Evolutionary conservation across 2,113 vertebrate genomes (phyloP).

Genomic region (Hoplias malabaricus): DNA sequence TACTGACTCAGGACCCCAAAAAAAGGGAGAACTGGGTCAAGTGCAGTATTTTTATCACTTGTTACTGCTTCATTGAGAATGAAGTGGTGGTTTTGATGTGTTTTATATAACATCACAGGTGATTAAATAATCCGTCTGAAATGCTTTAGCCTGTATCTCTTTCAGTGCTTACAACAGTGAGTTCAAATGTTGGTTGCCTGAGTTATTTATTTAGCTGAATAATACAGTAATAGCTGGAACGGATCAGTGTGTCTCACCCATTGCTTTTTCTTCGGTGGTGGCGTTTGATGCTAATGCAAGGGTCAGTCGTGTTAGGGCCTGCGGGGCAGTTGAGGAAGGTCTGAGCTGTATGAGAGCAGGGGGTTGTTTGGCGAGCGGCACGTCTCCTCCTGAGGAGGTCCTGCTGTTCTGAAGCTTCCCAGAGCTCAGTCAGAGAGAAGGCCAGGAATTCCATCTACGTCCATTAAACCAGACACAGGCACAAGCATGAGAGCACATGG

Average conservation of each 20-base stretch:
- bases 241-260: background rate
- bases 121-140: background rate
- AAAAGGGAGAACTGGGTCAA: slow-evolving; percentile 31
- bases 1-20: slow-evolving; percentile 28
- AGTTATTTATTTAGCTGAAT: background rate
- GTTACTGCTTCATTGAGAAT: background rate
- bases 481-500: slow-evolving; percentile 8
- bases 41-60: slow-evolving; percentile 33
- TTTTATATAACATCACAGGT: background rate
- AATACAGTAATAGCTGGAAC: background rate
- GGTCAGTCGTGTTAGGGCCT: background rate
- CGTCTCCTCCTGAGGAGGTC: slow-evolving; percentile 35
- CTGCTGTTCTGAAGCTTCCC: slow-evolving; percentile 35
- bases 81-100: background rate
- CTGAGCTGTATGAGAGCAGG: background rate
- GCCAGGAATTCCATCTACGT: slow-evolving; percentile 57
- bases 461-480: slow-evolving; percentile 41
- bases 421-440: slow-evolving; percentile 16
- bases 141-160: background rate
- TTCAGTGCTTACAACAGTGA: background rate
- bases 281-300: background rate
- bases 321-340: background rate
- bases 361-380: slow-evolving; percentile 28
- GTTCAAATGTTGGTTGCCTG: background rate
- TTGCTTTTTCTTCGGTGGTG: background rate